phyloP scores from a whole-genome alignment of 2,888 invertebrate species.

The Zygogramma bicolorata region DNA sequence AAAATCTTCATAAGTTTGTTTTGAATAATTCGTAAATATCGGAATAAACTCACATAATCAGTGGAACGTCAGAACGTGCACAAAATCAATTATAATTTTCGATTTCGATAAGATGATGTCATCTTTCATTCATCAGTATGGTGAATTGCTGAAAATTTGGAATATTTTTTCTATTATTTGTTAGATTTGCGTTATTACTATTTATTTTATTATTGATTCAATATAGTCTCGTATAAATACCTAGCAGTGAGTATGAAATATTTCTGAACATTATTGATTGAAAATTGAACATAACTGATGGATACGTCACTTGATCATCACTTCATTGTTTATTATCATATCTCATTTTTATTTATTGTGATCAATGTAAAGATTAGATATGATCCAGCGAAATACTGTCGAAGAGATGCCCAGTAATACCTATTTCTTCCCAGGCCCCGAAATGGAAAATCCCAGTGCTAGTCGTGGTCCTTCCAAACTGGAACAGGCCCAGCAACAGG shows the following conservation, averaged over 20 bases:
- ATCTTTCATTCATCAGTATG: not conserved
- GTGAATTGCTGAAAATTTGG: not conserved
- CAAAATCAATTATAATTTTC: not conserved
- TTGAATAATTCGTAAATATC: no score
- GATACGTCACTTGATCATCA: not conserved
- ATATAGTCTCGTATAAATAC: not conserved
- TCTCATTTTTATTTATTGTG: not conserved
- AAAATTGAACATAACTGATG: not conserved
- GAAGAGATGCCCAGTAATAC: conserved; percentile 38
- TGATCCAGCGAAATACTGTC: not conserved
- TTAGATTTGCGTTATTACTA: not conserved
- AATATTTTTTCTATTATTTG: not conserved
- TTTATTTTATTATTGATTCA: not conserved
- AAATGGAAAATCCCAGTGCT: conserved; percentile 55
- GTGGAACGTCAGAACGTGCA: not conserved
- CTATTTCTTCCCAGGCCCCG: conserved; percentile 39
- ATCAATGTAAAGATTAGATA: conserved; percentile 5
- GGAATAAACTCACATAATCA: no score
- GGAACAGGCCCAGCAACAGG: conserved; percentile 66
- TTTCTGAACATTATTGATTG: not conserved
- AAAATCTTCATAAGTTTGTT: no score
- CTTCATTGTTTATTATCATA: conserved; percentile 1
- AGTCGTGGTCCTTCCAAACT: conserved; percentile 56
- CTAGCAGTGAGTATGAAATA: not conserved
- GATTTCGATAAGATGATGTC: not conserved